A percentile compares a stretch with the other conserved stretches of the same genome.
Conservation (phyloP, 2,797 vertebrate genomes). For the Vespertilio murinus region DNA sequence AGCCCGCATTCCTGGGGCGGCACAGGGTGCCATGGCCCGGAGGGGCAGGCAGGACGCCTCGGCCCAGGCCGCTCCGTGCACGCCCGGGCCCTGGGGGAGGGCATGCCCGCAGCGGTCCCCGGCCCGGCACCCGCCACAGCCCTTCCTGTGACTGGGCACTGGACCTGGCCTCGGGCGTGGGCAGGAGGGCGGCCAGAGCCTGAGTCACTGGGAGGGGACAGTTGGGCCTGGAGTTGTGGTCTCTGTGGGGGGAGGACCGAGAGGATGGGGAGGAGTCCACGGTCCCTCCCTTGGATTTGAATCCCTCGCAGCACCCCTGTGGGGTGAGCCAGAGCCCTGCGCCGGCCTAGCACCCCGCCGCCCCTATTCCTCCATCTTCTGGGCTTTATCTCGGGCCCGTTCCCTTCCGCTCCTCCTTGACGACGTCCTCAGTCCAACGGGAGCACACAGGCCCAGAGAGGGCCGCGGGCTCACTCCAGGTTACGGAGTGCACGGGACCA, state of each 20-base stretch:
- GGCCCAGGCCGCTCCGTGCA: background rate
- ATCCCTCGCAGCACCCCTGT: background rate
- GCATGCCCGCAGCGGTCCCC: background rate
- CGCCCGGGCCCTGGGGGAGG: background rate
- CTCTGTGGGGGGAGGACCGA: conserved; percentile 14
- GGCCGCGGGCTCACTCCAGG: background rate
- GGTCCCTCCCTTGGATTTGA: background rate
- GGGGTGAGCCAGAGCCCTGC: background rate
- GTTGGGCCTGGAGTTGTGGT: conserved; percentile 23
- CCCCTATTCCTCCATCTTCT: background rate
- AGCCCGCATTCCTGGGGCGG: background rate
- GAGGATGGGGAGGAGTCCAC: background rate
- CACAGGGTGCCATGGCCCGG: background rate
- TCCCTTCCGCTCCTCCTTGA: background rate
- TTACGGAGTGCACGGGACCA: background rate
- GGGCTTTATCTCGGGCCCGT: background rate
- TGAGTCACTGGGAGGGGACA: conserved; percentile 67
- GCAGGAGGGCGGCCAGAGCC: conserved; percentile 49
- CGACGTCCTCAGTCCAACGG: background rate
- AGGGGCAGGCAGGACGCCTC: background rate
- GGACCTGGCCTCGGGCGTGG: background rate
- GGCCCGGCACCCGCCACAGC: background rate
- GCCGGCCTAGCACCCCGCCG: background rate
- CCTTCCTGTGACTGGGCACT: conserved; percentile 38
- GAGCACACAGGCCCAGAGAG: background rate